phyloP scores from a whole-genome alignment of 1,140 invertebrate species.

The Ylistrum balloti region DNA sequence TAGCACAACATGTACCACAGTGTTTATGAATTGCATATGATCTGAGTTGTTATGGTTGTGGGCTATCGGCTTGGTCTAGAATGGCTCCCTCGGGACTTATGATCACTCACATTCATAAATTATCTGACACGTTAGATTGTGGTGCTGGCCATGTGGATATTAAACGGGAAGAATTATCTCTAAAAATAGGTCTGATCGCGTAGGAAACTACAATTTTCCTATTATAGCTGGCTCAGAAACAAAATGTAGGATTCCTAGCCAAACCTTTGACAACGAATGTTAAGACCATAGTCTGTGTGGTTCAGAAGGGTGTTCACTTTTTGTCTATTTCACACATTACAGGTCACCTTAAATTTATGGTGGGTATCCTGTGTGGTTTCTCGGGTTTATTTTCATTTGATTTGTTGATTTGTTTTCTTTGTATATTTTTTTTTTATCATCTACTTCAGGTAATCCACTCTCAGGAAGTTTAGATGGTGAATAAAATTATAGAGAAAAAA shows the following conservation, averaged over 20 bases:
- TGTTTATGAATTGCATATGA: slow-evolving; percentile 34
- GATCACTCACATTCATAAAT: slow-evolving; percentile 35
- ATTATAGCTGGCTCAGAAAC: background rate
- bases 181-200: background rate
- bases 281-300: background rate
- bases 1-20: background rate
- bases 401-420: too few relatives aligned
- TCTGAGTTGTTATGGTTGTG: background rate
- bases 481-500: too few relatives aligned
- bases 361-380: too few relatives aligned
- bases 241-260: background rate
- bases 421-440: too few relatives aligned
- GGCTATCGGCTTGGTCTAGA: background rate
- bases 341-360: too few relatives aligned
- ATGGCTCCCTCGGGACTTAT: background rate
- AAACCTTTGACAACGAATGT: background rate
- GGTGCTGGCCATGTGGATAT: slow-evolving; percentile 22
- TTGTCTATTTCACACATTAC: background rate
- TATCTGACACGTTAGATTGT: slow-evolving; percentile 14
- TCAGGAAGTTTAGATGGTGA: too few relatives aligned
- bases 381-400: too few relatives aligned
- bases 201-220: slow-evolving; percentile 27
- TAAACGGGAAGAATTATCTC: slow-evolving; percentile 28
- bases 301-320: background rate
- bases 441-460: too few relatives aligned